phyloP scores from a whole-genome alignment of 1,140 invertebrate species.

The Megalonaias nervosa region DNA sequence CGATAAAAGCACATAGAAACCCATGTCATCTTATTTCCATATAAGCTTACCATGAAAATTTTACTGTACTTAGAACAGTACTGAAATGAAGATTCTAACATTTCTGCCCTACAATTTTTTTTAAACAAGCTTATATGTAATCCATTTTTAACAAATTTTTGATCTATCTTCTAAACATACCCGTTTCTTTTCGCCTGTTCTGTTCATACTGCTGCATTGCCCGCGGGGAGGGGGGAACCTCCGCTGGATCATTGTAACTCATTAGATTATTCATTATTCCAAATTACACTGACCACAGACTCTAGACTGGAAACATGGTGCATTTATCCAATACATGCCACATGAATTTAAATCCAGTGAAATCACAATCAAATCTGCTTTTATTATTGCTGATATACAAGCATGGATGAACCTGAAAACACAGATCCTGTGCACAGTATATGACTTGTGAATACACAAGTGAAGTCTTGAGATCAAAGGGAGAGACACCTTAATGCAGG shows the following conservation, averaged over 20 bases:
- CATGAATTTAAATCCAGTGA: background rate
- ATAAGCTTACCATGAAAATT: background rate
- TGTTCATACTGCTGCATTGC: slow-evolving; percentile 64
- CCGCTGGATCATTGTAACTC: slow-evolving; percentile 40
- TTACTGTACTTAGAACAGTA: too few relatives aligned
- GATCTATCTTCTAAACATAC: slow-evolving; percentile 27
- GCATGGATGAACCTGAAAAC: slow-evolving; percentile 2
- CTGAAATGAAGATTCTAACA: too few relatives aligned
- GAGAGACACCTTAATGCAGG: too few relatives aligned
- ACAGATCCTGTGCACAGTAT: slow-evolving; percentile 2
- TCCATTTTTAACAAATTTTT: background rate
- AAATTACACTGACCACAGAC: background rate
- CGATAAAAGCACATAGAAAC: background rate
- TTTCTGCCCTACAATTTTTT: too few relatives aligned
- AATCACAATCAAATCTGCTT: background rate
- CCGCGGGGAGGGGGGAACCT: slow-evolving; percentile 45
- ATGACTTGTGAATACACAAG: background rate
- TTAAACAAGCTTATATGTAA: background rate
- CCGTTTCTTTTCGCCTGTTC: slow-evolving; percentile 59
- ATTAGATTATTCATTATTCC: slow-evolving; percentile 19
- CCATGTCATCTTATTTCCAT: background rate
- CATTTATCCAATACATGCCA: background rate
- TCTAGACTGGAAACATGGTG: too few relatives aligned
- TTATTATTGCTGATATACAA: background rate
- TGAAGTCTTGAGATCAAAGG: too few relatives aligned